phyloP scores from a whole-genome alignment of 30 jellyfish, hydroid and myxozoan species.

The Aurelia sp. region DNA sequence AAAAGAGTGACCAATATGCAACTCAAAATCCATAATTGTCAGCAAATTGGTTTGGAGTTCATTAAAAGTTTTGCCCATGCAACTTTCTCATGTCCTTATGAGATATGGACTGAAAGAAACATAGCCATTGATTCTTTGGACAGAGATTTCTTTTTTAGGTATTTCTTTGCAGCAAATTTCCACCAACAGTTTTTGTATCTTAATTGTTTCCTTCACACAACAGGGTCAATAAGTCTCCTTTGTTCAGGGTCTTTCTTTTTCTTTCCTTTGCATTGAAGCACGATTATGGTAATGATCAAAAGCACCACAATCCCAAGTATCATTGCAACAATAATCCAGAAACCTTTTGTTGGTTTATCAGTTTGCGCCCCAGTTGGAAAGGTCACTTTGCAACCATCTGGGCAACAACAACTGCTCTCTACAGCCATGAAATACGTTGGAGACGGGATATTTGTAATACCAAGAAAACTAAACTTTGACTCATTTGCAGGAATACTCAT shows the following conservation, averaged over 20 bases:
- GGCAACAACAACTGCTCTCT: conserved; percentile 65
- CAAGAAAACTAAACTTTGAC: conserved; percentile 33
- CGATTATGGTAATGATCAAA: background rate
- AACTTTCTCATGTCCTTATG: too few relatives aligned
- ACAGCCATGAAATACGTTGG: conserved; percentile 33
- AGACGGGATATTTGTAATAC: conserved; percentile 7
- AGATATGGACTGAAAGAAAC: too few relatives aligned
- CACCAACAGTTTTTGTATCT: too few relatives aligned
- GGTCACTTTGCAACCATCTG: conserved; percentile 46
- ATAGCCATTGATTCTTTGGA: too few relatives aligned
- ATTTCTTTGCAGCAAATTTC: too few relatives aligned
- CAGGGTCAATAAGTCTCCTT: conserved; percentile 13
- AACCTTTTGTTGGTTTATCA: conserved; percentile 14
- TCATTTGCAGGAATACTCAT: conserved; percentile 43
- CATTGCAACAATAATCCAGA: conserved; percentile 46
- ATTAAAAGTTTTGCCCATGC: too few relatives aligned
- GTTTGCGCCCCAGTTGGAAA: background rate
- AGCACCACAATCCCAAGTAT: conserved; percentile 5
- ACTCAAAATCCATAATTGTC: too few relatives aligned
- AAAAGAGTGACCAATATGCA: too few relatives aligned
- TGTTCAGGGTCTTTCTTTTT: conserved; percentile 5
- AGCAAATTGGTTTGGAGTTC: too few relatives aligned
- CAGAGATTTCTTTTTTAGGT: too few relatives aligned
- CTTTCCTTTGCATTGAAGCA: background rate
- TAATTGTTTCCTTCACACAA: too few relatives aligned